Evolutionary conservation across 23 tunicate species (phyloP), one percentile per base, ranked within the genome.

Genomic region (Halocynthia roretzi): DNA sequence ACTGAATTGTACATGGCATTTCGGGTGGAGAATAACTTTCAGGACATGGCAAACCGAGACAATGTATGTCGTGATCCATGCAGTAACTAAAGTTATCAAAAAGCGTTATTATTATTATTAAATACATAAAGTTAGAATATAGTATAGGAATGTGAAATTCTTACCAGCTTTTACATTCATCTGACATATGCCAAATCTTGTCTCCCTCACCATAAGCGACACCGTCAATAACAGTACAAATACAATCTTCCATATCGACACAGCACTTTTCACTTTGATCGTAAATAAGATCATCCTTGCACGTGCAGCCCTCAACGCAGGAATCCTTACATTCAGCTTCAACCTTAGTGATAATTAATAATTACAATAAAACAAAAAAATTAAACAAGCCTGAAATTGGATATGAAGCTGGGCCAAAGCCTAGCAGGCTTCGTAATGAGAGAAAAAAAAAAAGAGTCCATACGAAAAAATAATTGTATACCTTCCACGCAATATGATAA

Each of bases 91-190:
- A 82, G 55, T 60, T 15, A 15, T 15, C 14, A 68, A 22, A n/a
- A n/a, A 5, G 31, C 17, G 19, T 67, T 67, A 5, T 14, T 14
- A 67, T n/a, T 21, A 67, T 4, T 21, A 67, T 10, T 49, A 12
- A 2, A 1, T n/a, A 11, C 71, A 67, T 12, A 67, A 67, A 14
- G n/a, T 12, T 12, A 21, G 11, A 51, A 76, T n/a, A 58, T 58
- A 58, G 63, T 58, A 14, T 58, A 14, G n/a, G 4, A 58, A 1
- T n/a, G 17, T 58, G 63, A 58, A 58, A 58, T n/a, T 58, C 91
- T 81, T 63, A 92, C 98, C 98, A 92, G 82, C 98, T 92, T 69
- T 92, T 92, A 81, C 98, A 92, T 86, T 92, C 98, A 79, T 92
- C 98, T 9, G 98, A 92, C 92, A 92, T 86, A 80, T 80, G 77